Base-by-base conservation (phyloP, 2,888 invertebrate species). In the Zele albiditarsus region DNA sequence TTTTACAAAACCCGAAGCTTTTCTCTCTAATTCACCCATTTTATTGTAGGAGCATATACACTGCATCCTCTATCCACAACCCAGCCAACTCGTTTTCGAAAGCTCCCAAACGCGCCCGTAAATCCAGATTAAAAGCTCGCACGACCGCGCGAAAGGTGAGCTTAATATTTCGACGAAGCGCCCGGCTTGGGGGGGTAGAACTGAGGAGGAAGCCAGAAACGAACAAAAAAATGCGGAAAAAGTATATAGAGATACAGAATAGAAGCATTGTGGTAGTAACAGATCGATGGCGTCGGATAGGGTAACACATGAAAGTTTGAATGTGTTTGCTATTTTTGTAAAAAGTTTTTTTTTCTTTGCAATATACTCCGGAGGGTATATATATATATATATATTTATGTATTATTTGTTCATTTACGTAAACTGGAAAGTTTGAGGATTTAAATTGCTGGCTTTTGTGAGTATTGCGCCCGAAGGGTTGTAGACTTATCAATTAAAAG, bases 51-150 rank as follows among this genome's bases (percentile, higher is more conserved):
- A 66, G 70, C 65, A 38, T 66, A 72, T 58, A 46, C 49, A 38
- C 42, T 20, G 46, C 28, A 27, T 49, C 12, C 71, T 49, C 4
- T 66, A 71, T 60, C 70, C 70, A 60, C 62, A 27, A 28, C 31
- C 66, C 67, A 60, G 68, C 71, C 71, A 76, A 76, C 75, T 76
- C 78, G 71, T 77, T 79, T 77, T 76, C 71, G 58, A 77, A 73
- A 77, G 76, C 77, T 42, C 46, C 70, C 72, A 57, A 73, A 79
- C 71, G 76, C 74, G 58, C 58, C 75, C 72, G 79, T 80, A 79
- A 81, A 82, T 80, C 80, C 77, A 70, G 76, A 71, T 77, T 77
- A 73, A 78, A 79, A 77, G 76, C 78, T 76, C 69, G 67, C 73
- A 53, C 65, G 42, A 27, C 63, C 67, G 73, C 63, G 53, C 65